These are phyloP conservation scores for Enteromius unitaeniatus DNA, from an alignment of 2,797 vertebrate genomes.

Conservation along the genomic window DNA sequence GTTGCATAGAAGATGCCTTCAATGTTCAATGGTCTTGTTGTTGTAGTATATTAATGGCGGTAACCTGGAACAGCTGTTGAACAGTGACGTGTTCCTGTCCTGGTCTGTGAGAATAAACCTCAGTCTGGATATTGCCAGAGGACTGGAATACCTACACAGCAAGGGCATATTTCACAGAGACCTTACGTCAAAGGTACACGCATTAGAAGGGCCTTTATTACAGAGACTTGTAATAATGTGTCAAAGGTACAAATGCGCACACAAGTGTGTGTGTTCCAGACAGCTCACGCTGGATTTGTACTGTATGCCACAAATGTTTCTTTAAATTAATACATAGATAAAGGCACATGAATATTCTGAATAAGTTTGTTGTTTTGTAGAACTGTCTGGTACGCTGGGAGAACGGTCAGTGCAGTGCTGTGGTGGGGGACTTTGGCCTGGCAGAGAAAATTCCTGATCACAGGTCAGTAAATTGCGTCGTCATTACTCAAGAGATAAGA, in stretches of 20 bases:
- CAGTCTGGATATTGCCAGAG: constrained; percentile 88
- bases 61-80: constrained; percentile 94
- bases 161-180: constrained; percentile 96
- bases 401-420: constrained; percentile 81
- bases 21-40: constrained; percentile 13
- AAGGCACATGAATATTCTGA: not conserved
- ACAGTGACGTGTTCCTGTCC: constrained; percentile 84
- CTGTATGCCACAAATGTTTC: not conserved
- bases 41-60: constrained; percentile 94
- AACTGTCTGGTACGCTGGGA: constrained; percentile 94
- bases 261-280: not conserved
- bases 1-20: not conserved
- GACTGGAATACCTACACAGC: constrained; percentile 92
- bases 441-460: constrained; percentile 95
- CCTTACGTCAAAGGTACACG: constrained; percentile 92
- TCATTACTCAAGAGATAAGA: constrained; percentile 60
- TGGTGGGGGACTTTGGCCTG: constrained; percentile 95
- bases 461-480: constrained; percentile 76
- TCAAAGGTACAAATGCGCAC: not conserved
- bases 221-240: not conserved
- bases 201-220: not conserved
- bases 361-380: constrained; percentile 70
- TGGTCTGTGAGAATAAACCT: constrained; percentile 85
- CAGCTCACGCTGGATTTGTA: not conserved
- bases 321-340: not conserved